Evolutionary conservation across 2,888 invertebrate genomes (phyloP).

Genomic region (Zhuqinia jingwanae): DNA sequence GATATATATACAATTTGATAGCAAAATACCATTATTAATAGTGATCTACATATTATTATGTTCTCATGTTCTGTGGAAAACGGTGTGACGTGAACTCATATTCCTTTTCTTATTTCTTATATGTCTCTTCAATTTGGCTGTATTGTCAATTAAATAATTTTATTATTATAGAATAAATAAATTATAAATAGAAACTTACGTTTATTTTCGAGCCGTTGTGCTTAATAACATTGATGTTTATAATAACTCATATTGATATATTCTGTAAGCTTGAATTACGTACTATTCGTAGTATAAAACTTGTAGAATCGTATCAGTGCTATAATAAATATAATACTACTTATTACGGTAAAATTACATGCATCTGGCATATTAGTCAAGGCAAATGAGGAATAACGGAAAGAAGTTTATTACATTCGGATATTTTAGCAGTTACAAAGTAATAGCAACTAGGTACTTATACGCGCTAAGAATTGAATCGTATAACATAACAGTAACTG

Average conservation of each 20-base stretch:
- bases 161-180: neutral
- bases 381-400: constrained; percentile 3
- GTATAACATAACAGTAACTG: too few species aligned
- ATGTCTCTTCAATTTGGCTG: neutral
- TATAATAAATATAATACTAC: constrained; percentile 1
- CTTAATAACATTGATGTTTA: neutral
- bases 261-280: neutral
- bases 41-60: too few species aligned
- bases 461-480: too few species aligned
- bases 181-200: neutral
- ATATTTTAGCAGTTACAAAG: too few species aligned
- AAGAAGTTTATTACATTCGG: too few species aligned
- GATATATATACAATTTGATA: too few species aligned
- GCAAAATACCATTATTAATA: too few species aligned
- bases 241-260: neutral
- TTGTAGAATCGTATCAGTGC: neutral
- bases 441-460: too few species aligned
- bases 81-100: too few species aligned
- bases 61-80: too few species aligned
- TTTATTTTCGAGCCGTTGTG: constrained; percentile 19
- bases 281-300: constrained; percentile 29
- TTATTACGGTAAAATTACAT: neutral
- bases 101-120: neutral
- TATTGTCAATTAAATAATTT: neutral
- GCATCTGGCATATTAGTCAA: neutral